Conservation (phyloP, 1,140 invertebrate genomes). For the Coenobita brevimanus region DNA sequence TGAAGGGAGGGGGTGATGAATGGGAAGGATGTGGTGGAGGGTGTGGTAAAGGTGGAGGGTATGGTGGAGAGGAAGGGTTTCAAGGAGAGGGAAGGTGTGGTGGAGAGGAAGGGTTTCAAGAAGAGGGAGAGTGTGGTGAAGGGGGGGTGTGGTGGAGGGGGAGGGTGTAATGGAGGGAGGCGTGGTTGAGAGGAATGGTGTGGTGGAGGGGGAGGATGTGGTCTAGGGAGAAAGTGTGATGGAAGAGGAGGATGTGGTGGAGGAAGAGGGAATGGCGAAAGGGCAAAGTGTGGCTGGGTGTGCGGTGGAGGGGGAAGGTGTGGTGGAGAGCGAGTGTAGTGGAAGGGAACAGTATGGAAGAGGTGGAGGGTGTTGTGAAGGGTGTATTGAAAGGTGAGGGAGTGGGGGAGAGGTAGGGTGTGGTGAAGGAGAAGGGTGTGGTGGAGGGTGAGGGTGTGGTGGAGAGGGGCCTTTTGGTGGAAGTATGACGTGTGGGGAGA, state of each 20-base stretch:
- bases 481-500: neutral
- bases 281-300: neutral
- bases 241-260: neutral
- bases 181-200: neutral
- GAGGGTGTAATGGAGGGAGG: no score
- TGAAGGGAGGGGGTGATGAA: neutral
- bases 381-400: neutral
- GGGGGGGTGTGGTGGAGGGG: no score
- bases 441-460: neutral
- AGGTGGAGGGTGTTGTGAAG: neutral
- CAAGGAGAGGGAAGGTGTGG: neutral
- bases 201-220: neutral
- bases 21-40: neutral
- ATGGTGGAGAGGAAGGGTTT: neutral
- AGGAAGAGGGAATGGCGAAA: neutral
- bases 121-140: slow-evolving; percentile 4
- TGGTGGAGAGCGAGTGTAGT: no score
- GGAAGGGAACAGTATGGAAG: neutral
- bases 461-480: neutral
- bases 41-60: neutral
- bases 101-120: neutral
- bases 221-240: neutral
- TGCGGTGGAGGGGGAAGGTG: neutral
- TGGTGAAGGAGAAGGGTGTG: neutral
- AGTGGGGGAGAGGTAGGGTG: neutral